Conservation (phyloP, 1,140 invertebrate genomes). For the Drosophila neocordata region DNA sequence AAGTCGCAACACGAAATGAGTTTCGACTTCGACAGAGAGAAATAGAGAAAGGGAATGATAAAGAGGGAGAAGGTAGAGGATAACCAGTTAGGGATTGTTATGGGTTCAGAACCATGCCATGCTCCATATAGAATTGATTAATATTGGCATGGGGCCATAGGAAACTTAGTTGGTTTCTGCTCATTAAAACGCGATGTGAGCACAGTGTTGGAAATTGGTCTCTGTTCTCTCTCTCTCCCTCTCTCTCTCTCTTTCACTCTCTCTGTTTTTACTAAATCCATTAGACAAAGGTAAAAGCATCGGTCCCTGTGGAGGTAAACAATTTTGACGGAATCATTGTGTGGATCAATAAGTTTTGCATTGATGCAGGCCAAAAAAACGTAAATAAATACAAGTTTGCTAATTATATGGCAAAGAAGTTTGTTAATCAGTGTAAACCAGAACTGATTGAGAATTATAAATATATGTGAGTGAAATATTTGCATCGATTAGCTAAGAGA, state of each 20-base stretch:
- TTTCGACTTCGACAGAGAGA: constrained; percentile 56
- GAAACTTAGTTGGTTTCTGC: constrained; percentile 33
- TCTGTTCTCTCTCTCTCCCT: not conserved
- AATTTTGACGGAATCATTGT: constrained; percentile 68
- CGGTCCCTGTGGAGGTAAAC: constrained; percentile 27
- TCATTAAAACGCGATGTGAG: constrained; percentile 60
- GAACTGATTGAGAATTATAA: not conserved
- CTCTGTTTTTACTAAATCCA: not conserved
- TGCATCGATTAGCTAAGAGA: not conserved
- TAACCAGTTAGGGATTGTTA: constrained; percentile 70
- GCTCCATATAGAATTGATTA: constrained; percentile 80
- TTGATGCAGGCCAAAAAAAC: constrained; percentile 39
- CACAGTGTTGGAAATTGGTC: constrained; percentile 27
- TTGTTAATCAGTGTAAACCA: not conserved
- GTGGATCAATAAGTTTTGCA: constrained; percentile 55
- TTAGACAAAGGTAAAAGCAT: not conserved
- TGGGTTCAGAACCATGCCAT: constrained; percentile 31
- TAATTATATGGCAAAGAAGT: constrained; percentile 61
- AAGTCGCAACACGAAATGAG: constrained; percentile 80
- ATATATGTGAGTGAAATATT: not conserved
- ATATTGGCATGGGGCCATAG: constrained; percentile 67
- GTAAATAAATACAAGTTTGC: constrained; percentile 14
- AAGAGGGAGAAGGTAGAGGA: constrained; percentile 36
- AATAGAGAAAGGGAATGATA: not conserved
- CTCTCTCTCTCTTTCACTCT: not conserved